A percentile compares a stretch with the other conserved stretches of the same genome.
phyloP scores from a whole-genome alignment of 1,140 invertebrate genomes.

The Drosophila tropicalis region DNA sequence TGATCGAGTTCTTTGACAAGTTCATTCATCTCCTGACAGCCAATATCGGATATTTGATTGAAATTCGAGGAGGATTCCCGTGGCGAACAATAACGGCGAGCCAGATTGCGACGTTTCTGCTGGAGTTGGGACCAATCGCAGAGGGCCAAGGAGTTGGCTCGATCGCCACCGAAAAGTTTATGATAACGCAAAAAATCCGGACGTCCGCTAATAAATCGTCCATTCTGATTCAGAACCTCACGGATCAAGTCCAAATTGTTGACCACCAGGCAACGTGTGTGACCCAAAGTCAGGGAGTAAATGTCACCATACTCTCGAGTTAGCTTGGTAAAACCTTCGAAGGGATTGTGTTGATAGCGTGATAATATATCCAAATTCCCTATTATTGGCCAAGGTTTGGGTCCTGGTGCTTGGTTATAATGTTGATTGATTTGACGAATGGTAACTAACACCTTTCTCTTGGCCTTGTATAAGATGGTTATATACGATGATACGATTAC shows the following conservation, averaged over 20 bases:
- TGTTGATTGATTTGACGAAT: not conserved
- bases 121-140: constrained; percentile 89
- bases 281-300: constrained; percentile 89
- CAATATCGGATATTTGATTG: constrained; percentile 87
- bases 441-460: not conserved
- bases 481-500: not conserved
- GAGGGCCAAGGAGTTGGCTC: constrained; percentile 86
- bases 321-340: constrained; percentile 89
- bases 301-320: constrained; percentile 90
- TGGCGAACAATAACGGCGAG: constrained; percentile 90
- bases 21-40: constrained; percentile 85
- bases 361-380: constrained; percentile 89
- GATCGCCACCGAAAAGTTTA: constrained; percentile 89
- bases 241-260: constrained; percentile 89
- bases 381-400: constrained; percentile 87
- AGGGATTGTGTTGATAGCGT: constrained; percentile 86
- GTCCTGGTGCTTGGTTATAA: constrained; percentile 84
- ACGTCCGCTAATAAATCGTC: constrained; percentile 90
- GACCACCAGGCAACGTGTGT: constrained; percentile 89
- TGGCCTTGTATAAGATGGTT: not conserved
- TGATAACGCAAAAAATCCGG: constrained; percentile 91
- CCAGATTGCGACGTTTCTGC: constrained; percentile 89
- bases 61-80: constrained; percentile 88
- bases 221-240: constrained; percentile 92
- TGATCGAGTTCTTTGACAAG: constrained; percentile 85